These are phyloP conservation scores for Zophobas morio DNA, from an alignment of 1,140 invertebrate species.

Conservation along the genomic window DNA sequence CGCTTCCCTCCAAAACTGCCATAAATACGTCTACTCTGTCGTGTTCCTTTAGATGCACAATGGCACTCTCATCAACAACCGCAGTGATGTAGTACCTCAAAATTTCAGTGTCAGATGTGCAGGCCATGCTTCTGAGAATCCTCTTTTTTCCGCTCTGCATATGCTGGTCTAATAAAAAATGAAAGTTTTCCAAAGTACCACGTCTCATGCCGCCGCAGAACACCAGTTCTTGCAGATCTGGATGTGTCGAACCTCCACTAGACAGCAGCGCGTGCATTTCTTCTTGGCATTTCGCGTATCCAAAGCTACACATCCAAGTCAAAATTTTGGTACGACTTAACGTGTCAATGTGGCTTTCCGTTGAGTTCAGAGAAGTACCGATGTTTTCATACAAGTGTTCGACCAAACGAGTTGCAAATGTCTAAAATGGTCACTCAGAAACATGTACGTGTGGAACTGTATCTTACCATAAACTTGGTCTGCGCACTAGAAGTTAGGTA, in stretches of 20 bases:
- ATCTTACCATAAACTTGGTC: background rate
- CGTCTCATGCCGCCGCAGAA: conserved; percentile 8
- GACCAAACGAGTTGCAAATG: background rate
- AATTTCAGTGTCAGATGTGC: conserved; percentile 1
- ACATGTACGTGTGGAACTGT: background rate
- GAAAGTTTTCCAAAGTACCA: background rate
- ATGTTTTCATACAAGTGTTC: conserved; percentile 10
- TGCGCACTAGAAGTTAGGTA: background rate
- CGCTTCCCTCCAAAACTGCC: conserved; percentile 16
- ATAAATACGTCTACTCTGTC: background rate
- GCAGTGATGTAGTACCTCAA: background rate
- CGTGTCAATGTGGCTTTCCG: background rate
- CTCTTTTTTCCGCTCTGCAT: background rate
- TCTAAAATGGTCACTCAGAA: background rate
- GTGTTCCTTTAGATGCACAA: background rate
- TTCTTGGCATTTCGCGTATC: background rate
- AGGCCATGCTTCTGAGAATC: conserved; percentile 18
- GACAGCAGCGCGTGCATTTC: background rate
- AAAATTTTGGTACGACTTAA: conserved; percentile 9
- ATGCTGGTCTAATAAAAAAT: background rate
- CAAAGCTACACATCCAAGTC: conserved; percentile 18
- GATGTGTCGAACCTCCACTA: background rate
- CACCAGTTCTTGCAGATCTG: conserved; percentile 8
- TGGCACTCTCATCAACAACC: background rate
- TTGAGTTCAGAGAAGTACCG: background rate